Evolutionary conservation across 2,113 vertebrate genomes (phyloP).

Genomic region (Trematocara zebra): DNA sequence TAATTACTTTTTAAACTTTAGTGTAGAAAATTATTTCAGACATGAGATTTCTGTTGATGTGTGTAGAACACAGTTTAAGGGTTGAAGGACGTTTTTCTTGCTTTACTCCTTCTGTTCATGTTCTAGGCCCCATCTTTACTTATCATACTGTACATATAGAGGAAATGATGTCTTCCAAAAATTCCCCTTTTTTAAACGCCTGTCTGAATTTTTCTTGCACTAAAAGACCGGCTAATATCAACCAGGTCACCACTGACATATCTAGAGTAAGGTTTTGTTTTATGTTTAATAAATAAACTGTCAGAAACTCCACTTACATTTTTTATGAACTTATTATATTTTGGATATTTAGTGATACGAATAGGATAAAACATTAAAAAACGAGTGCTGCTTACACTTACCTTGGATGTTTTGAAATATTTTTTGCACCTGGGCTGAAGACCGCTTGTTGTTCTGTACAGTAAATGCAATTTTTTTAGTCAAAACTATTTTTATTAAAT

Average conservation of each 20-base stretch:
- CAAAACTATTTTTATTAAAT: neutral
- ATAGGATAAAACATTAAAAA: neutral
- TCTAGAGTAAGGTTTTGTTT: neutral
- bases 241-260: neutral
- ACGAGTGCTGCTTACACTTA: neutral
- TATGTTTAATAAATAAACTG: neutral
- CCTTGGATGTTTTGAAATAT: neutral
- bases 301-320: neutral
- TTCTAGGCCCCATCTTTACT: neutral
- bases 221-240: neutral
- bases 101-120: neutral
- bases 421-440: neutral
- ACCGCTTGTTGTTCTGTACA: neutral
- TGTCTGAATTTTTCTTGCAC: neutral
- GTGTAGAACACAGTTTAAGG: neutral
- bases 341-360: neutral
- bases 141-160: neutral
- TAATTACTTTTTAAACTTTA: neutral
- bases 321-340: neutral
- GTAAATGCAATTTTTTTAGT: neutral
- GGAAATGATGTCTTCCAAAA: neutral
- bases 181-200: accelerated
- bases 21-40: neutral
- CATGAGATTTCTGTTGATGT: neutral
- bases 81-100: neutral